These are phyloP conservation scores for Mantis religiosa DNA, from an alignment of 2,888 invertebrate species.

Conservation along the genomic window DNA sequence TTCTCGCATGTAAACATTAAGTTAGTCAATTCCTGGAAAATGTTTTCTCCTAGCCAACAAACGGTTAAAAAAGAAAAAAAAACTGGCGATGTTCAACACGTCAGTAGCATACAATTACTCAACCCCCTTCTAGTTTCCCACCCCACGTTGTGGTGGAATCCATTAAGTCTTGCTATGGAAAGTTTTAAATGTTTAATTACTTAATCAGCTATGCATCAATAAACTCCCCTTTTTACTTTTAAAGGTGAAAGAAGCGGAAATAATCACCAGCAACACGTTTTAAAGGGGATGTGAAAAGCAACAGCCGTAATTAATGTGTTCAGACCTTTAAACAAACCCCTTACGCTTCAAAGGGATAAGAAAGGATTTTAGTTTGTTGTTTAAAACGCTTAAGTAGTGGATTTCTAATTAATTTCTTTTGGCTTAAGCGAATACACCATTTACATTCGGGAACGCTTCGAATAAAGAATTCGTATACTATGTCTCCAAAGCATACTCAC, in stretches of 20 bases:
- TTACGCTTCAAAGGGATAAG: not conserved
- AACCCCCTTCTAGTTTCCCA: not conserved
- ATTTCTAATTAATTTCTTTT: no score
- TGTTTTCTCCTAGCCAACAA: no score
- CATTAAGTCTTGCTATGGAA: not conserved
- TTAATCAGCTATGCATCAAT: not conserved
- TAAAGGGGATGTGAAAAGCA: not conserved
- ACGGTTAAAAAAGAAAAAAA: not conserved
- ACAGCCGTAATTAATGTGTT: not conserved
- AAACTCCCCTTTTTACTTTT: not conserved
- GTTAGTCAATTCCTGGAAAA: no score
- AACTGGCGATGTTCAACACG: not conserved
- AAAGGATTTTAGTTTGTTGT: not conserved
- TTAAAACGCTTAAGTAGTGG: no score
- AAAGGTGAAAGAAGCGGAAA: not conserved
- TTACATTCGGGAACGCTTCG: no score
- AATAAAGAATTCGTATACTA: no score
- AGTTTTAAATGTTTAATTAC: not conserved
- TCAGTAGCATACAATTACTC: no score
- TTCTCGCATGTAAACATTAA: no score
- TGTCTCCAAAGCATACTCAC: no score
- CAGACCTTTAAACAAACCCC: not conserved
- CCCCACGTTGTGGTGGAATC: not conserved
- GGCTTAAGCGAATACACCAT: no score
- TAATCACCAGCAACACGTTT: not conserved